Percentiles rank a stretch among this genome's conserved stretches.
These are phyloP conservation scores for Listronotus bonariensis DNA, from an alignment of 1,140 invertebrate species.

Conservation along the genomic window DNA sequence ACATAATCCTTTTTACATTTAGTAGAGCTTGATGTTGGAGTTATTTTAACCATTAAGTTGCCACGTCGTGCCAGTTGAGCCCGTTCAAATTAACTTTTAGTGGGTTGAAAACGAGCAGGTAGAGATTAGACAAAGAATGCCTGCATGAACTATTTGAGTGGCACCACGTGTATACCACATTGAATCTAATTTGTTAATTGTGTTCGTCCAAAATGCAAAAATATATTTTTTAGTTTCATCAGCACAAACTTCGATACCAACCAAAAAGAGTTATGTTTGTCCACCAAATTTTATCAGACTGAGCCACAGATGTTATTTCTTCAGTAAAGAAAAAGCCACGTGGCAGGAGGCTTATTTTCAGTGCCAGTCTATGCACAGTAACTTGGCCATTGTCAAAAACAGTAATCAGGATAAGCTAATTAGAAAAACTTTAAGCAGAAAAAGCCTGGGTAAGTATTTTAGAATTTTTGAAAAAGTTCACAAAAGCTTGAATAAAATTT, in stretches of 20 bases:
- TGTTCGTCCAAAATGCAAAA: too few relatives aligned
- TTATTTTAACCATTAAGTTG: too few relatives aligned
- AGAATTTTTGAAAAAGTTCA: background rate
- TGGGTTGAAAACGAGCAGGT: too few relatives aligned
- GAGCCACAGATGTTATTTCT: constrained; percentile 75
- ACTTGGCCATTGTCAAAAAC: constrained; percentile 68
- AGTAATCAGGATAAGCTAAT: constrained; percentile 71
- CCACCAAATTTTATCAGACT: constrained; percentile 72
- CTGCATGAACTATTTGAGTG: too few relatives aligned
- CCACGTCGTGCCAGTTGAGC: too few relatives aligned
- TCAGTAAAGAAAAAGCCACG: constrained; percentile 68
- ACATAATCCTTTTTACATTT: too few relatives aligned
- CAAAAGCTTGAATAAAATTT: background rate
- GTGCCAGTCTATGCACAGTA: constrained; percentile 69
- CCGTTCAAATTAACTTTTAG: too few relatives aligned
- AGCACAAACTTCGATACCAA: constrained; percentile 6
- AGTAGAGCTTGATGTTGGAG: too few relatives aligned
- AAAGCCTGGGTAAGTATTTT: constrained; percentile 62
- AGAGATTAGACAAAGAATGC: too few relatives aligned
- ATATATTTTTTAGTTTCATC: constrained; percentile 17
- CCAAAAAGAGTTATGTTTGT: constrained; percentile 54
- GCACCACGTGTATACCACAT: too few relatives aligned
- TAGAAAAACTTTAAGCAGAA: constrained; percentile 67
- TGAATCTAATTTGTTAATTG: too few relatives aligned
- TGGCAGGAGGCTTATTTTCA: constrained; percentile 75